Conservation (phyloP, 2,113 vertebrate genomes). For the Tenebrosternarchus preto region DNA sequence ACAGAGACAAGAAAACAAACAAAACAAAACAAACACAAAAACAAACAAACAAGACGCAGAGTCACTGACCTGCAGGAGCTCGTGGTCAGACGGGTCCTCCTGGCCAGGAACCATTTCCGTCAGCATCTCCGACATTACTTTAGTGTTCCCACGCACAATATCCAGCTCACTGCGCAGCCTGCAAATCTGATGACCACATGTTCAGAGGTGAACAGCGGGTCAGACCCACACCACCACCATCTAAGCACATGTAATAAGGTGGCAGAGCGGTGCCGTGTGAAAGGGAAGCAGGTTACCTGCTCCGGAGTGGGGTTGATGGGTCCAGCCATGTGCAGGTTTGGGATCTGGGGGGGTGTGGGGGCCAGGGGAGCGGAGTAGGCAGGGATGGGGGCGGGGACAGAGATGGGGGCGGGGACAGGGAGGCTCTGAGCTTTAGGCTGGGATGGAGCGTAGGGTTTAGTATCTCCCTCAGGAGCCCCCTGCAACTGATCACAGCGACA, state of each 20-base stretch:
- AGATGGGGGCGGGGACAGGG: conserved; percentile 72
- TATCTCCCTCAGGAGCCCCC: conserved; percentile 87
- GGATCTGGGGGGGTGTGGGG: conserved; percentile 76
- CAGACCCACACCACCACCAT: neutral
- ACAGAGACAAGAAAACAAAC: conserved; percentile 5
- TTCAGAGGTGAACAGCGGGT: neutral
- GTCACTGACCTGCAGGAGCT: conserved; percentile 87
- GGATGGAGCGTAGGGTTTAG: conserved; percentile 75
- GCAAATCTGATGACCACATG: conserved; percentile 77
- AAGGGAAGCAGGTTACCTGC: conserved; percentile 78
- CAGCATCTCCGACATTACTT: conserved; percentile 99
- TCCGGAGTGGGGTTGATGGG: conserved; percentile 90
- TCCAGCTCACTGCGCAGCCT: conserved; percentile 94
- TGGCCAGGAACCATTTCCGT: conserved; percentile 98
- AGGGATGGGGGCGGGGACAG: conserved; percentile 72
- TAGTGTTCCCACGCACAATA: conserved; percentile 94
- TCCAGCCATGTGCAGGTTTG: conserved; percentile 78
- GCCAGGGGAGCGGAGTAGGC: conserved; percentile 69
- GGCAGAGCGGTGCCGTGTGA: neutral
- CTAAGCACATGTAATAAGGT: neutral
- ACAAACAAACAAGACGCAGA: neutral
- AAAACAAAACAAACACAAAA: neutral
- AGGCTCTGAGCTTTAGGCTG: conserved; percentile 75
- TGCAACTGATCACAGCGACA: conserved; percentile 64
- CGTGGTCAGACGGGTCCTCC: conserved; percentile 94